These are phyloP conservation scores for Drosophila nigritarsus DNA, from an alignment of 2,888 invertebrate species.

Conservation along the genomic window DNA sequence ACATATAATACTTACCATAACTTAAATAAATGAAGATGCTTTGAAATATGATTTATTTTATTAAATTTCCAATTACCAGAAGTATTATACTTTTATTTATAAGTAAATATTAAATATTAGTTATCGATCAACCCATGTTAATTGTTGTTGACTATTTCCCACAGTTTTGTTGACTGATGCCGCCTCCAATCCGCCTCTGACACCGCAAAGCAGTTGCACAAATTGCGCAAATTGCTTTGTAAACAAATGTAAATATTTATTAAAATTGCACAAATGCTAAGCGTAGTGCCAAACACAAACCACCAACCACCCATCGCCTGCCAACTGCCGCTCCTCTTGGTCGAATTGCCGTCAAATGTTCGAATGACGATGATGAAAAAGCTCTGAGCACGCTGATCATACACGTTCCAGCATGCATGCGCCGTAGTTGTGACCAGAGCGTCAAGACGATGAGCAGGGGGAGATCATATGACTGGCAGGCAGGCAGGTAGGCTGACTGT, in stretches of 20 bases:
- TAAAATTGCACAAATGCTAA: conserved; percentile 75
- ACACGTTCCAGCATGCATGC: conserved; percentile 48
- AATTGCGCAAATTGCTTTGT: conserved; percentile 78
- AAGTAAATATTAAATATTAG: neutral
- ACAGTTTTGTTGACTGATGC: conserved; percentile 32
- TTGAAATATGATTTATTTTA: neutral
- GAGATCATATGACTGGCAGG: conserved; percentile 54
- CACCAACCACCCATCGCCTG: neutral
- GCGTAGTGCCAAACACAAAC: conserved; percentile 21
- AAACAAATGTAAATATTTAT: conserved; percentile 81
- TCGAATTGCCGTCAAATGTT: conserved; percentile 51
- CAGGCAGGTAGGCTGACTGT: conserved; percentile 3
- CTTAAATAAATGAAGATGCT: neutral
- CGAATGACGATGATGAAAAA: conserved; percentile 36
- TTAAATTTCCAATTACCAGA: neutral
- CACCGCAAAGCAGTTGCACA: conserved; percentile 67
- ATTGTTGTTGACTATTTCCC: conserved; percentile 42
- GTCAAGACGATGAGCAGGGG: neutral
- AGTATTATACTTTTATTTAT: neutral
- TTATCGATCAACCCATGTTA: conserved; percentile 19
- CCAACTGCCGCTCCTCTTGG: conserved; percentile 15
- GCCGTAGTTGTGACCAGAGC: conserved; percentile 44
- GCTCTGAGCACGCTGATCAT: conserved; percentile 46
- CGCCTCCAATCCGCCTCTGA: conserved; percentile 4
- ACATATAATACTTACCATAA: neutral